Base-by-base conservation (phyloP, 2,888 invertebrate species). In the Pachycephus smyrnensis region DNA sequence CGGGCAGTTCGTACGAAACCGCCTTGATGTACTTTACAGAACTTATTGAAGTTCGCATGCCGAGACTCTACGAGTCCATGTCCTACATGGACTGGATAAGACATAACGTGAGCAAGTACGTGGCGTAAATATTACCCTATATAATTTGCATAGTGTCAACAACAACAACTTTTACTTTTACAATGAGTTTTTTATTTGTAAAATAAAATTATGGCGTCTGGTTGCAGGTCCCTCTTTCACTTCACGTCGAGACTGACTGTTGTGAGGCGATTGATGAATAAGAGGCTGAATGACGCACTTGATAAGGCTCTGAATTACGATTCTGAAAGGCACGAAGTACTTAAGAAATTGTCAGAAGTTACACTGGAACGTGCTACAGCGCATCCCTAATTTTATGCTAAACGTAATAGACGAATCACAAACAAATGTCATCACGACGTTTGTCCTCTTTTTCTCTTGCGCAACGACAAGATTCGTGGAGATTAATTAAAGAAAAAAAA, bases 11-110 rank as follows among this genome's bases (percentile, higher is more conserved):
- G 12, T 92, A 89, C 77, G 90, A 91, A 76, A 80, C 81, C 0
- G 69, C 81, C 1, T 73, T 92, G 30, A 79, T 91, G 1, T 90
- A 89, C 76, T 76, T 91, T 11, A 85, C 88, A 9, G 87, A 89
- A 75, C 73, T 90, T 1, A 73, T 92, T 35, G 84, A 85, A 55
- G 74, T 91, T 0, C 77, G 82, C 1, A 85, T 88, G 84, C 88
- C 89, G 3, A 73, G 86, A 33, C 75, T 90, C 0, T 83, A 84
- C 76, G 81, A 84, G 1, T 81, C 86, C 0, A 35, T 89, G 32
- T 81, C 85, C 12, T 86, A 86, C 76, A 6, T 1, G 0, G 68
- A 76, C 15, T 84, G 87, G 84, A 79, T 89, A 9, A 81, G 68
- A 37, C 84, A 84, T 40, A 33, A 80, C 1, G 2, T 84, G 0